These are phyloP conservation scores for Pyrrhia umbra DNA, from an alignment of 2,888 invertebrate species.

Conservation along the genomic window DNA sequence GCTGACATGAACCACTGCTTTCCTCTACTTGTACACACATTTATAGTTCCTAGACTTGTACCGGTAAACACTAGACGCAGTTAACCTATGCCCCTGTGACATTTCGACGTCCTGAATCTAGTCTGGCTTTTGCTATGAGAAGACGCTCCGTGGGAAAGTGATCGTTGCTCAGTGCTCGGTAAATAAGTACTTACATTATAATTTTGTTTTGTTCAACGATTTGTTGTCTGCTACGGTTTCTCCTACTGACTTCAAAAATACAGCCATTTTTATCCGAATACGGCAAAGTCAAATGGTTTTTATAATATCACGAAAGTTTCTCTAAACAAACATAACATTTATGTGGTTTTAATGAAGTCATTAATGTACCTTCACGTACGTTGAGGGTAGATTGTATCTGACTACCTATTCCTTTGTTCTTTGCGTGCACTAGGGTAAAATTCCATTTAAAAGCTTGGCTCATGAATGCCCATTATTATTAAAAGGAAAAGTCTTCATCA, in stretches of 20 bases:
- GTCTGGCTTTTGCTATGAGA: slow-evolving; percentile 62
- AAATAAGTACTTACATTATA: slow-evolving; percentile 9
- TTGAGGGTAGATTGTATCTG: neutral
- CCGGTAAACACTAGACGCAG: slow-evolving; percentile 59
- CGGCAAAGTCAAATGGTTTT: too few relatives aligned
- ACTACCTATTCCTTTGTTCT: neutral
- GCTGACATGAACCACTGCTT: neutral
- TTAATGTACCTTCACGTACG: neutral
- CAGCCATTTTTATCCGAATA: too few relatives aligned
- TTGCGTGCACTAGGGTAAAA: neutral
- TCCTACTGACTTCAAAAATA: neutral
- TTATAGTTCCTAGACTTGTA: slow-evolving; percentile 11
- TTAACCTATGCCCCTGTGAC: slow-evolving; percentile 74
- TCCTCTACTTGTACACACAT: neutral
- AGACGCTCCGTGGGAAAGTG: slow-evolving; percentile 67
- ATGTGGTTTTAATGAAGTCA: neutral
- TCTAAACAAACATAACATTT: neutral
- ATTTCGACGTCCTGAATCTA: slow-evolving; percentile 68
- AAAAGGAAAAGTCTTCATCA: slow-evolving; percentile 27
- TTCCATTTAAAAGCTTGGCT: neutral
- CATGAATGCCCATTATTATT: slow-evolving; percentile 3
- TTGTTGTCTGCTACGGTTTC: slow-evolving; percentile 13
- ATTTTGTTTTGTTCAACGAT: slow-evolving; percentile 16
- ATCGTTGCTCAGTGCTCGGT: slow-evolving; percentile 16
- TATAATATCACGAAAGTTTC: neutral